These are phyloP conservation scores for Nebria salina DNA, from an alignment of 2,888 invertebrate species.

Conservation along the genomic window DNA sequence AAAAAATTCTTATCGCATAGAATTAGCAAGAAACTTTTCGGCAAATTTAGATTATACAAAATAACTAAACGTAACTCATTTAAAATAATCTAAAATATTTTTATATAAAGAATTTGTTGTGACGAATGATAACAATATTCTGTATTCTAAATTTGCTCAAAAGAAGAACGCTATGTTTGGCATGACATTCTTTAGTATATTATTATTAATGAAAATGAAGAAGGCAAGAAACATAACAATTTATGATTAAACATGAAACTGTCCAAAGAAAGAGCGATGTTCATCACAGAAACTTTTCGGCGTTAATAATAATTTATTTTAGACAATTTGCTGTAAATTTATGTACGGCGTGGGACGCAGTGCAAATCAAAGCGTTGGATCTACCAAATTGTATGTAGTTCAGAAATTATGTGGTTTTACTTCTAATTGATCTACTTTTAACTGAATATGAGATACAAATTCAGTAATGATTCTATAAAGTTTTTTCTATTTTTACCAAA, in stretches of 20 bases:
- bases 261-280: constrained; percentile 22
- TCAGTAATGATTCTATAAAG: not conserved
- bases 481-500: not conserved
- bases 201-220: constrained; percentile 41
- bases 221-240: constrained; percentile 31
- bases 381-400: not conserved
- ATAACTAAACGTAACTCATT: not conserved
- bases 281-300: constrained; percentile 38
- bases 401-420: too few species aligned
- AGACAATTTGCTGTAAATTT: constrained; percentile 28
- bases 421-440: too few species aligned
- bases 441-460: too few species aligned
- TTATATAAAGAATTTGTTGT: not conserved
- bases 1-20: constrained; percentile 5
- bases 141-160: not conserved
- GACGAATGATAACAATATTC: not conserved
- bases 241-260: constrained; percentile 45
- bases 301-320: constrained; percentile 37
- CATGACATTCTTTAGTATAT: not conserved
- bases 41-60: not conserved
- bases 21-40: constrained; percentile 4
- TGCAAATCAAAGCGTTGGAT: not conserved
- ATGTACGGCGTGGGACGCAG: constrained; percentile 32
- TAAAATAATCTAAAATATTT: constrained; percentile 4
- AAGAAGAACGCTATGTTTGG: not conserved